Evolutionary conservation across 1,140 invertebrate species (phyloP).

Genomic region (Drosophila sechellia): DNA sequence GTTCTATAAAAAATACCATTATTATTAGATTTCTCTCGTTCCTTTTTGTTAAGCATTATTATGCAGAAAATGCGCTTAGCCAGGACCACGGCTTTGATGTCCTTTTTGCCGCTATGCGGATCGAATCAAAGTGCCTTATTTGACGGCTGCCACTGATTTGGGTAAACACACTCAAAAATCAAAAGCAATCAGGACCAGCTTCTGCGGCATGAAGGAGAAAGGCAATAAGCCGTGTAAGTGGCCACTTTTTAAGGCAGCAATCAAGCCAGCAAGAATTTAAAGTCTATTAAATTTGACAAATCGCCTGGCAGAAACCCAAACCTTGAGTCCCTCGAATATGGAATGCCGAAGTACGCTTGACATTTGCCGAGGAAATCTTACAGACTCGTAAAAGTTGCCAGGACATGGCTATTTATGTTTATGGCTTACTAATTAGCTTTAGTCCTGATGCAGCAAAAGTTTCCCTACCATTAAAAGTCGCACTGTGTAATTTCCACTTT

Average conservation of each 20-base stretch:
- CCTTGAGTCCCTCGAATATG: slow-evolving; percentile 6
- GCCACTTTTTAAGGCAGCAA: slow-evolving; percentile 56
- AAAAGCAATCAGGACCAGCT: slow-evolving; percentile 41
- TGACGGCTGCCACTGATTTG: slow-evolving; percentile 69
- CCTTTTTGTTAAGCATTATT: slow-evolving; percentile 66
- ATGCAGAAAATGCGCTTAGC: slow-evolving; percentile 71
- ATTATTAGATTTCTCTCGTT: slow-evolving; percentile 24
- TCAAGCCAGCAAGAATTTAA: slow-evolving; percentile 55
- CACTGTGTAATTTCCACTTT: slow-evolving; percentile 10
- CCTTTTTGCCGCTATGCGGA: slow-evolving; percentile 40
- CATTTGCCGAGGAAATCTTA: slow-evolving; percentile 6
- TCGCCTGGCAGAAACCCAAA: slow-evolving; percentile 38
- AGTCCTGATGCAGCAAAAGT: slow-evolving; percentile 44
- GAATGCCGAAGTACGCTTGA: slow-evolving; percentile 10
- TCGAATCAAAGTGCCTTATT: slow-evolving; percentile 76
- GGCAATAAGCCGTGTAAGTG: slow-evolving; percentile 82
- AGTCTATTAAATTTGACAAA: slow-evolving; percentile 78
- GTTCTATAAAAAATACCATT: slow-evolving; percentile 39
- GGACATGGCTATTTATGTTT: slow-evolving; percentile 52
- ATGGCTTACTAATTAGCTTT: slow-evolving; percentile 54
- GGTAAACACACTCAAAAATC: slow-evolving; percentile 48
- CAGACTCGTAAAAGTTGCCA: slow-evolving; percentile 25
- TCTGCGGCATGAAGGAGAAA: slow-evolving; percentile 40
- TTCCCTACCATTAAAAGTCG: slow-evolving; percentile 46
- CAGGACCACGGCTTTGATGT: slow-evolving; percentile 69